These are phyloP conservation scores for Brachyptera putata DNA, from an alignment of 2,888 invertebrate genomes.

Conservation along the genomic window DNA sequence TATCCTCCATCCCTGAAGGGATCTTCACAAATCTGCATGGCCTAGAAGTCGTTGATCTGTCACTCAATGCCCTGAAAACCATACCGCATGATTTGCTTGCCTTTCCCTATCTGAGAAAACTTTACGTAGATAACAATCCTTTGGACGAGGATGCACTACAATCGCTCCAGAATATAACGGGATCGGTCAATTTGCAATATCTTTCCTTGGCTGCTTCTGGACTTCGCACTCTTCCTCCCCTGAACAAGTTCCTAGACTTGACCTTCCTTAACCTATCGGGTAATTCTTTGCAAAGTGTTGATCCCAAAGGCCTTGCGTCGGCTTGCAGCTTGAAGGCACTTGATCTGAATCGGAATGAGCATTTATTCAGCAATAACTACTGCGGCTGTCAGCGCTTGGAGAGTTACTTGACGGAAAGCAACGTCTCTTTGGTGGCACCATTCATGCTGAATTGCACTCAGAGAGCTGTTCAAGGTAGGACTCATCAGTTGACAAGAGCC, in stretches of 20 bases:
- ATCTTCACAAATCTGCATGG: constrained; percentile 50
- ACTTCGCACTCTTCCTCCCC: constrained; percentile 54
- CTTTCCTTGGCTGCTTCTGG: constrained; percentile 59
- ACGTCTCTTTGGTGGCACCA: constrained; percentile 27
- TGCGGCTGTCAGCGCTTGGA: constrained; percentile 31
- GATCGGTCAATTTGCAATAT: constrained; percentile 44
- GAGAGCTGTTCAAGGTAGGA: background rate
- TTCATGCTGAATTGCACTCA: constrained; percentile 3
- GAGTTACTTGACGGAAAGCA: constrained; percentile 29
- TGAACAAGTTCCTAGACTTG: constrained; percentile 57
- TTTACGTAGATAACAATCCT: constrained; percentile 56
- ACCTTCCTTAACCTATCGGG: constrained; percentile 58
- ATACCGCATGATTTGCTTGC: constrained; percentile 37
- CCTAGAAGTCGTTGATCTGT: constrained; percentile 54
- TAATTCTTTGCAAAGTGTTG: constrained; percentile 51
- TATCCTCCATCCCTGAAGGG: constrained; percentile 52
- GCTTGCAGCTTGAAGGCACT: constrained; percentile 59
- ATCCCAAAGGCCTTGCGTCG: constrained; percentile 53
- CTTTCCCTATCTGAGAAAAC: constrained; percentile 56
- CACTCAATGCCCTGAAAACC: constrained; percentile 51
- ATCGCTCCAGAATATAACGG: constrained; percentile 51
- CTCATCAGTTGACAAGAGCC: too few relatives aligned
- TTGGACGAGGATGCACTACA: constrained; percentile 45
- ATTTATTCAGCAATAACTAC: constrained; percentile 19
- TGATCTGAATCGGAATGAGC: constrained; percentile 47